Percentiles rank a stretch among this genome's conserved stretches.
Evolutionary conservation across 37 sponge, comb jelly and placozoan genomes (phyloP).

Genomic region (Amphimedon queenslandica): DNA sequence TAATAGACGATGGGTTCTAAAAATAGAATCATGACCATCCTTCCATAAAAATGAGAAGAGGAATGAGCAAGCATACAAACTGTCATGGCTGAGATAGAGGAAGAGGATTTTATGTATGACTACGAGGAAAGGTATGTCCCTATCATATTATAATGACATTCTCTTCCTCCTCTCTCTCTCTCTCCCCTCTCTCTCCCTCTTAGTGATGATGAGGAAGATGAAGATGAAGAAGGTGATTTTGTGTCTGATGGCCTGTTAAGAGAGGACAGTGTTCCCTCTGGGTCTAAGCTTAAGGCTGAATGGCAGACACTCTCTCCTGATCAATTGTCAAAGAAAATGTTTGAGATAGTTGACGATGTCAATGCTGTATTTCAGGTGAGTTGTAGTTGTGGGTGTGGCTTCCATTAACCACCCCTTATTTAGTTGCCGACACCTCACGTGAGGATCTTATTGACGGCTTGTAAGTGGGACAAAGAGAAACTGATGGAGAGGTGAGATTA

Average conservation of each 20-base stretch:
- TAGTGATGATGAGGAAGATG: too few species aligned
- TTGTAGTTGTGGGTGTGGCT: not conserved
- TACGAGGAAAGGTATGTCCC: constrained; percentile 1
- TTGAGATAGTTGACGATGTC: constrained; percentile 76
- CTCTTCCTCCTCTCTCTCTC: too few species aligned
- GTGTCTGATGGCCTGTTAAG: not conserved
- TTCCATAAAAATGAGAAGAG: not conserved
- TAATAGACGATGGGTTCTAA: not conserved
- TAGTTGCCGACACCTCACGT: constrained; percentile 76
- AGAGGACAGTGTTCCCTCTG: not conserved
- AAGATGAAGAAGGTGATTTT: constrained; percentile 24
- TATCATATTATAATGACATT: not conserved
- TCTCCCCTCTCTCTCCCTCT: too few species aligned
- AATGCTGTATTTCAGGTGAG: constrained; percentile 80
- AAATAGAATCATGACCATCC: not conserved
- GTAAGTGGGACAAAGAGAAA: constrained; percentile 94
- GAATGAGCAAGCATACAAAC: too few species aligned
- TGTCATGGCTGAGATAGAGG: too few species aligned
- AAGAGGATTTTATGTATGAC: too few species aligned
- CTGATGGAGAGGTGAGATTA: constrained; percentile 80
- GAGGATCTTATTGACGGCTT: constrained; percentile 66
- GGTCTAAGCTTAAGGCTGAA: not conserved
- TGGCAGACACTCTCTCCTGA: constrained; percentile 64
- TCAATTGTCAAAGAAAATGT: constrained; percentile 74
- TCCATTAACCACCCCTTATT: not conserved